These are phyloP conservation scores for Furcula furcula DNA, from an alignment of 2,888 invertebrate genomes.

Conservation along the genomic window DNA sequence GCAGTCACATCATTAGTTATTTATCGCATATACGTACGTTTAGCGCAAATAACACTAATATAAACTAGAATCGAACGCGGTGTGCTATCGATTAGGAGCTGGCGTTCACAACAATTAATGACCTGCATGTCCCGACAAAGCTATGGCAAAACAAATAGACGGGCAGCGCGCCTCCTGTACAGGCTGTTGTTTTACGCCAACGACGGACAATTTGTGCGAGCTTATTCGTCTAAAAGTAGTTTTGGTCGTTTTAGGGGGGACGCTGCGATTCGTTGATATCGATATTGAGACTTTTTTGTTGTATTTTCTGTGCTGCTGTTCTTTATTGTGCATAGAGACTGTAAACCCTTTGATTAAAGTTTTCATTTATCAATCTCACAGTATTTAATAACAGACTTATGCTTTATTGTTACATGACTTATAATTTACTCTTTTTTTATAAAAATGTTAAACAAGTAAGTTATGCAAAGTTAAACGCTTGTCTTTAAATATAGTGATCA, in stretches of 20 bases:
- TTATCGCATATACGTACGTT: slow-evolving; percentile 48
- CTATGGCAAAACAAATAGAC: slow-evolving; percentile 81
- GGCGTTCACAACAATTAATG: slow-evolving; percentile 81
- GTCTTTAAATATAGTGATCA: no score
- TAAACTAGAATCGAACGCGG: slow-evolving; percentile 80
- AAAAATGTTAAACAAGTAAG: no score
- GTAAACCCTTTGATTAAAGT: no score
- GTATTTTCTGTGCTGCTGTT: no score
- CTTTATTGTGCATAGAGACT: no score
- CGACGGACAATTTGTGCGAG: not conserved
- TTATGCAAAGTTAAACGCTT: no score
- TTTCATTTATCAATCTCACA: no score
- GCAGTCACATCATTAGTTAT: slow-evolving; percentile 47
- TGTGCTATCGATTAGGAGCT: slow-evolving; percentile 78
- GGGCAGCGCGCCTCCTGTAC: slow-evolving; percentile 66
- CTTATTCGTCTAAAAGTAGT: not conserved
- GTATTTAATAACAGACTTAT: no score
- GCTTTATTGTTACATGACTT: no score
- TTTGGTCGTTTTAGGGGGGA: not conserved
- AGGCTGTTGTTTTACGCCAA: slow-evolving; percentile 44
- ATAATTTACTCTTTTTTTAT: no score
- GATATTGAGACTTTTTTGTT: no score
- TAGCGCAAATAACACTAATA: slow-evolving; percentile 80
- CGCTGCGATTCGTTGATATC: not conserved
- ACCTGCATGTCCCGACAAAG: slow-evolving; percentile 81